A percentile compares a stretch with the other conserved stretches of the same genome.
Evolutionary conservation across 2,113 vertebrate genomes (phyloP).

Genomic region (Ifrita kowaldi): DNA sequence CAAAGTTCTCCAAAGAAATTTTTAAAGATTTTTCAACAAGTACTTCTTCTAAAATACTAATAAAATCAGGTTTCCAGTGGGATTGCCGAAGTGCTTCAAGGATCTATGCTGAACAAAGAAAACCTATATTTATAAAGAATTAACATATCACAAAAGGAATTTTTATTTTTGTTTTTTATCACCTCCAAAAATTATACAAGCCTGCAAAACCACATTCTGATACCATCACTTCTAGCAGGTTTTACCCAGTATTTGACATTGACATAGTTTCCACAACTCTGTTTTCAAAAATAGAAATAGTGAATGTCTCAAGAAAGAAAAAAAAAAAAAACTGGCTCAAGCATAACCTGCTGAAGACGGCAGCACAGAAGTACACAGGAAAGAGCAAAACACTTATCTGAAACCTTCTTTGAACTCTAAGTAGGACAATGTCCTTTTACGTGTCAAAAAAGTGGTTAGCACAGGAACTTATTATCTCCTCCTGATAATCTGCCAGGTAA

Average conservation of each 20-base stretch:
- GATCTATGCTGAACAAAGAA: background rate
- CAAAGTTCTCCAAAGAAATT: background rate
- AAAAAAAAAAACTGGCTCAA: background rate
- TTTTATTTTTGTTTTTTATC: conserved; percentile 60
- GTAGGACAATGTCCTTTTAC: background rate
- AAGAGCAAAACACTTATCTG: background rate
- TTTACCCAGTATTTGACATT: conserved; percentile 59
- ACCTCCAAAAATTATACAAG: conserved; percentile 24
- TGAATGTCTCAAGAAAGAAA: background rate
- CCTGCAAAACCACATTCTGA: conserved; percentile 30
- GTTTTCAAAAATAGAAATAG: conserved; percentile 49
- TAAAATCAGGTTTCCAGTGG: background rate
- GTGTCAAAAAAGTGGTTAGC: background rate
- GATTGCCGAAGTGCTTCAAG: background rate
- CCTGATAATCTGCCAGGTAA: background rate
- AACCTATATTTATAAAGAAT: background rate
- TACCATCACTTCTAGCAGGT: background rate
- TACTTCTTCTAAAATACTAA: background rate
- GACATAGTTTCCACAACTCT: conserved; percentile 52
- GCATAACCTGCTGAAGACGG: background rate
- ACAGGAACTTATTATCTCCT: background rate
- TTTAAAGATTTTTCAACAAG: background rate
- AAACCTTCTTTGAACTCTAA: background rate
- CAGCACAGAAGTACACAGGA: background rate
- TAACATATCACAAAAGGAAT: conserved; percentile 33